Evolutionary conservation across 2,113 vertebrate genomes (phyloP).

Genomic region (Python bivittatus): DNA sequence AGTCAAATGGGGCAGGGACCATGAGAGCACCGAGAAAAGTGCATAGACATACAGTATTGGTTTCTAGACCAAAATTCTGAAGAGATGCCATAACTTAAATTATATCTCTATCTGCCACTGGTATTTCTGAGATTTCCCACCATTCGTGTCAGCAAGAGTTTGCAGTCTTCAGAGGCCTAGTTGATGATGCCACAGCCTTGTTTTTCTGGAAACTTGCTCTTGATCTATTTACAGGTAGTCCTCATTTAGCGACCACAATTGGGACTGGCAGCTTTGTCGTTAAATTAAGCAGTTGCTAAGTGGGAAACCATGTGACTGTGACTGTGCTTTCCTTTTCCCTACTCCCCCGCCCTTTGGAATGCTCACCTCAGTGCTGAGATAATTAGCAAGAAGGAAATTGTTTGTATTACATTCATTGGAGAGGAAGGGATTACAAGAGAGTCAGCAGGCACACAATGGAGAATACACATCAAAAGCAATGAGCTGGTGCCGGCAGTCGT

Average conservation of each 20-base stretch:
- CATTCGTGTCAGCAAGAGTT: neutral
- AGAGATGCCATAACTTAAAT: neutral
- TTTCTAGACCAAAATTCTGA: slow-evolving; percentile 8
- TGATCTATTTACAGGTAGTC: neutral
- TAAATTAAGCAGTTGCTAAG: neutral
- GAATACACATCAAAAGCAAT: neutral
- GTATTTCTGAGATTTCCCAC: slow-evolving; percentile 9
- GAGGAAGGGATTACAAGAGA: neutral
- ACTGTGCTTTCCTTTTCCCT: neutral
- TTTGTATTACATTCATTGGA: neutral
- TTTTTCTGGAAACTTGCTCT: slow-evolving; percentile 12
- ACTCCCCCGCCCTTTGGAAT: neutral
- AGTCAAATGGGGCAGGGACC: neutral
- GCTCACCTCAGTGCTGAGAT: neutral
- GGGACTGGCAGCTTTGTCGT: neutral
- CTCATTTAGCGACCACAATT: neutral
- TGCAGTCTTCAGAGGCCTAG: neutral
- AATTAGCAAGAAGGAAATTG: neutral
- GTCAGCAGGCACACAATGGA: neutral
- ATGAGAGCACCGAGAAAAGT: neutral
- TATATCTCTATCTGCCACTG: neutral
- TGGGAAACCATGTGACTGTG: neutral
- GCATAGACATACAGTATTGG: neutral
- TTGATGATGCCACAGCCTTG: neutral
- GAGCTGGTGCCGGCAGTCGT: neutral